These are phyloP conservation scores for Paedocypris micromegethes DNA, from an alignment of 2,797 vertebrate genomes.

Conservation along the genomic window DNA sequence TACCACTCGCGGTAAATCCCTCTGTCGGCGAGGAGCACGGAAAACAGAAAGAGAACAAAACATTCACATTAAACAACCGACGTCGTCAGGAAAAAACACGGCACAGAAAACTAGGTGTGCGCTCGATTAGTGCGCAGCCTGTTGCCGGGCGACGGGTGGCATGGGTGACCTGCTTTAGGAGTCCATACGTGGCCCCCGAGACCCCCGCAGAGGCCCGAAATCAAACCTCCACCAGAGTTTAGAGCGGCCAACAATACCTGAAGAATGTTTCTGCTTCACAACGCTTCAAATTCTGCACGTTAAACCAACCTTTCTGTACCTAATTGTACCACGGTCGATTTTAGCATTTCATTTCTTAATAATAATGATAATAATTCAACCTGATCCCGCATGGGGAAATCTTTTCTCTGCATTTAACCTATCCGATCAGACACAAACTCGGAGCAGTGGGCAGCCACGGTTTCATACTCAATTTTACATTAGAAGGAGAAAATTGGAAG, in stretches of 20 bases:
- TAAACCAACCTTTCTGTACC: too few relatives aligned
- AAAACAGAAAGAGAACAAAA: conserved; percentile 53
- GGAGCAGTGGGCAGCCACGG: too few relatives aligned
- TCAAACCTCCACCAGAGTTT: conserved; percentile 35
- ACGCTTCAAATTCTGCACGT: too few relatives aligned
- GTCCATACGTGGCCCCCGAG: conserved; percentile 18
- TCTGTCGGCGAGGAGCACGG: conserved; percentile 57
- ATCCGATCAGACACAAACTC: too few relatives aligned
- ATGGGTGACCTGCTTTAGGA: conserved; percentile 21
- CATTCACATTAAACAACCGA: conserved; percentile 41
- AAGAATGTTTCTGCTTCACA: too few relatives aligned
- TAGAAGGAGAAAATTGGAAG: too few relatives aligned
- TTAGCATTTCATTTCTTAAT: too few relatives aligned
- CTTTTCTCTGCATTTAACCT: too few relatives aligned
- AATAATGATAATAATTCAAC: too few relatives aligned
- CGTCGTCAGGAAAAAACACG: conserved; percentile 9
- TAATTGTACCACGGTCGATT: too few relatives aligned
- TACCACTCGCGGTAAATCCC: conserved; percentile 74
- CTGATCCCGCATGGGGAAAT: too few relatives aligned
- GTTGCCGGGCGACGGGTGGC: conserved; percentile 31
- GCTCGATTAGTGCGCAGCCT: conserved; percentile 30
- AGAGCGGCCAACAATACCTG: neutral
- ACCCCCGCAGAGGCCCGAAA: conserved; percentile 39
- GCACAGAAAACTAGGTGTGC: conserved; percentile 4
- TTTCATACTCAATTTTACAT: too few relatives aligned